Evolutionary conservation across 2,797 vertebrate genomes (phyloP).

Genomic region (Eurystomus glaucurus): DNA sequence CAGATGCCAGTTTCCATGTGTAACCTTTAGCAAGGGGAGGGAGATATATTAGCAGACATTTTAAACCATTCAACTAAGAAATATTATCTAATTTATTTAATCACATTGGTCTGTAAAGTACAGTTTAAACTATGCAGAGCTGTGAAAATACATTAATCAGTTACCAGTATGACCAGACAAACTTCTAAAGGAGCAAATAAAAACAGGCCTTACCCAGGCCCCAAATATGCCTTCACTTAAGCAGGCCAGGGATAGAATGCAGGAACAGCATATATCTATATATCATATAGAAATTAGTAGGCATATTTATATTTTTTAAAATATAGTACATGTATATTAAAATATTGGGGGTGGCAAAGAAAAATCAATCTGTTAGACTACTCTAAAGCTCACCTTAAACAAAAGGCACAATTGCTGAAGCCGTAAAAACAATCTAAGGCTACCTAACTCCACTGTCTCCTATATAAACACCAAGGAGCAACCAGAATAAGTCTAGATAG

Average conservation of each 20-base stretch:
- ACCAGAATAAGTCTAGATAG: neutral
- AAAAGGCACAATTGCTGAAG: neutral
- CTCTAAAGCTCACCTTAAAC: neutral
- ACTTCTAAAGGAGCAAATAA: neutral
- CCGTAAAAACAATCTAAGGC: neutral
- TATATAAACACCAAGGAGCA: neutral
- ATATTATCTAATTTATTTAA: neutral
- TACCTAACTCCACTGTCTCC: neutral
- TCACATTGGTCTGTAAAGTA: neutral
- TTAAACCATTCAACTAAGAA: neutral
- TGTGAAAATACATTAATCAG: neutral
- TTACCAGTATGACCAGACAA: neutral
- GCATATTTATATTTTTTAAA: neutral
- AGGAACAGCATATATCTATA: neutral
- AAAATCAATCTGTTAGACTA: neutral
- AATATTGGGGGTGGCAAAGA: neutral
- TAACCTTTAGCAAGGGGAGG: neutral
- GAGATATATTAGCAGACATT: neutral
- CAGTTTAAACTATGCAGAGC: neutral
- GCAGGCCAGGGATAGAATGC: neutral
- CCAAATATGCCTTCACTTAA: neutral
- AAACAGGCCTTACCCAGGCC: neutral
- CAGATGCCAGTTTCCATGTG: neutral
- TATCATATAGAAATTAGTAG: rapidly evolving
- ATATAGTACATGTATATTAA: neutral